These are phyloP conservation scores for Axis porcinus DNA, from an alignment of 2,113 vertebrate species.

Conservation along the genomic window DNA sequence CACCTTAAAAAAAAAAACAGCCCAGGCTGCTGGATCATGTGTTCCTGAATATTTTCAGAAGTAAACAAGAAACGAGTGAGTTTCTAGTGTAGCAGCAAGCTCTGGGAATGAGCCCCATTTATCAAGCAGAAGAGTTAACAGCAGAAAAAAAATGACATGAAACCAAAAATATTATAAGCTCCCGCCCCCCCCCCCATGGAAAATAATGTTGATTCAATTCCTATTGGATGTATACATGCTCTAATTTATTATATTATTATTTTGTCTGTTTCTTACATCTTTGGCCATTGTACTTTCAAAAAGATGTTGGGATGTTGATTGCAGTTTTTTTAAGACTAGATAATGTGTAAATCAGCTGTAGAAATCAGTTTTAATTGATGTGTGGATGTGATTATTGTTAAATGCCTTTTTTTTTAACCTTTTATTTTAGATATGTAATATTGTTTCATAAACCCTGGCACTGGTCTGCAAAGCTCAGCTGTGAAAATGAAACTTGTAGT, in stretches of 20 bases:
- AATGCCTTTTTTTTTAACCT: slow-evolving; percentile 51
- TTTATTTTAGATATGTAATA: slow-evolving; percentile 79
- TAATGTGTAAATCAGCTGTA: slow-evolving; percentile 70
- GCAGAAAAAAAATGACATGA: slow-evolving; percentile 52
- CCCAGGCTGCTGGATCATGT: background rate
- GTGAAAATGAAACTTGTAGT: slow-evolving; percentile 86
- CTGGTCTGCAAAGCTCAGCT: slow-evolving; percentile 80
- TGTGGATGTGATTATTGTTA: slow-evolving; percentile 73
- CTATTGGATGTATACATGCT: slow-evolving; percentile 56
- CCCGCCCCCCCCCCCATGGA: background rate
- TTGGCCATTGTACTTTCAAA: slow-evolving; percentile 61
- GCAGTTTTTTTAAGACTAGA: slow-evolving; percentile 60
- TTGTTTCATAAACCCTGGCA: slow-evolving; percentile 79
- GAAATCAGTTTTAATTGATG: slow-evolving; percentile 74
- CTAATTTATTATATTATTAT: slow-evolving; percentile 72
- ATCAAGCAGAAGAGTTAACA: slow-evolving; percentile 46
- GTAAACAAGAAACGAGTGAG: slow-evolving; percentile 29
- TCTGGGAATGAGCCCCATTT: slow-evolving; percentile 22
- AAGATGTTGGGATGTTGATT: slow-evolving; percentile 63
- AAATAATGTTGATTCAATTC: slow-evolving; percentile 62
- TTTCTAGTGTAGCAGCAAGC: slow-evolving; percentile 40
- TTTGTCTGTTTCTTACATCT: slow-evolving; percentile 56
- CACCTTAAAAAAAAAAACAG: background rate
- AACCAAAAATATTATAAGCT: slow-evolving; percentile 70
- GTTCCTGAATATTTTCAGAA: slow-evolving; percentile 34